A percentile compares a stretch with the other conserved stretches of the same genome.
Evolutionary conservation across 2,888 invertebrate genomes (phyloP).

Genomic region (Noctua pronuba): DNA sequence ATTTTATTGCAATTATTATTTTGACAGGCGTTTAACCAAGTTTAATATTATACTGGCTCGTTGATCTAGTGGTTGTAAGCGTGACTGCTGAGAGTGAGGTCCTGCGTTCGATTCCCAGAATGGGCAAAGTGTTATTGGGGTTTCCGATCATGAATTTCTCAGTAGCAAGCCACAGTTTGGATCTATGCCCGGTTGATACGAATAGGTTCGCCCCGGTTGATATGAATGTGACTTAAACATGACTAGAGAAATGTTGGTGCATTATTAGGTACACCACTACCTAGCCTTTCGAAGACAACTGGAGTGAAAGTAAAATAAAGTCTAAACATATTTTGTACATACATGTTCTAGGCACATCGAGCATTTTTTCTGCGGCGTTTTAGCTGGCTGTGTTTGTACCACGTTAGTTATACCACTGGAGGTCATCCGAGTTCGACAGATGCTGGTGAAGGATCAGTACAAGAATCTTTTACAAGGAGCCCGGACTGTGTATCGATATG

Average conservation of each 20-base stretch:
- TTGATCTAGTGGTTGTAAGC: background rate
- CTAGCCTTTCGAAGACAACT: background rate
- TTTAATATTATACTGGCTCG: background rate
- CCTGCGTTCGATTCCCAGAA: background rate
- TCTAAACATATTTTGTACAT: background rate
- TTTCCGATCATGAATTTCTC: background rate
- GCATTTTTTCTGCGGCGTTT: slow-evolving; percentile 76
- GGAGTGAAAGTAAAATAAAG: background rate
- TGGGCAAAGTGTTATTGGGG: background rate
- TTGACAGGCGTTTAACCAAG: slow-evolving; percentile 3
- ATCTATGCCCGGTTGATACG: background rate
- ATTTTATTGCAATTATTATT: slow-evolving; percentile 2
- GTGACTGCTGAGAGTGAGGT: background rate
- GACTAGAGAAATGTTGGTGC: background rate
- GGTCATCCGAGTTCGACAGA: slow-evolving; percentile 84
- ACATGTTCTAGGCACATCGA: slow-evolving; percentile 25
- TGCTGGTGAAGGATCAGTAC: slow-evolving; percentile 83
- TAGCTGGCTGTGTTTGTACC: slow-evolving; percentile 79
- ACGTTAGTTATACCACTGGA: slow-evolving; percentile 80
- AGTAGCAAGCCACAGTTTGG: background rate
- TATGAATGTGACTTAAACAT: background rate
- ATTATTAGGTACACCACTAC: background rate
- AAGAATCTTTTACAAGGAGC: slow-evolving; percentile 78
- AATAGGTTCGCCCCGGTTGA: background rate
- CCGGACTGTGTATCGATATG: slow-evolving; percentile 77